These are phyloP conservation scores for Cavia aperea DNA, from an alignment of 2,113 vertebrate species.

Conservation along the genomic window DNA sequence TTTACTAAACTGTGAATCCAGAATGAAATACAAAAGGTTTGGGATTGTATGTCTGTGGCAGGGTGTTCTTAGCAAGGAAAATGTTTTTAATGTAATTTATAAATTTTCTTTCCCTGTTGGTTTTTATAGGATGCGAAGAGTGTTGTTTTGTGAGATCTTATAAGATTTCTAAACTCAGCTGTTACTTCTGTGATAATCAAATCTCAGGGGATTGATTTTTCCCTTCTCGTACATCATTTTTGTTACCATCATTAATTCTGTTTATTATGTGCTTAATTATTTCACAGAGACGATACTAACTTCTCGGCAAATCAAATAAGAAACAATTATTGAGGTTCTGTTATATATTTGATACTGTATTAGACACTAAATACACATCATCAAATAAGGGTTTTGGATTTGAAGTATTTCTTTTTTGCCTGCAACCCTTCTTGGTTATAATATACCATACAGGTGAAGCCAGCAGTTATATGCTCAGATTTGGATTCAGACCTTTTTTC, in stretches of 20 bases:
- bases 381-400: not conserved
- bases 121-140: not conserved
- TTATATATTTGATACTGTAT: not conserved
- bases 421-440: not conserved
- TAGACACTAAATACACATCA: not conserved
- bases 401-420: slow-evolving; percentile 18
- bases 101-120: not conserved
- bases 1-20: slow-evolving; percentile 23
- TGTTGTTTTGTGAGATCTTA: slow-evolving; percentile 4
- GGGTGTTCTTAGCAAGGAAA: not conserved
- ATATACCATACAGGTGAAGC: not conserved
- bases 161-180: not conserved
- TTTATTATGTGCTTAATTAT: slow-evolving; percentile 2
- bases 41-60: not conserved
- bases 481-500: slow-evolving; percentile 21
- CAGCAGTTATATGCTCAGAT: slow-evolving; percentile 17
- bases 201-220: not conserved
- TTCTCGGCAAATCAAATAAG: not conserved
- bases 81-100: not conserved
- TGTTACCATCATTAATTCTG: not conserved
- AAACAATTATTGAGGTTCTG: not conserved
- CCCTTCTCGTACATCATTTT: not conserved
- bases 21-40: slow-evolving; percentile 7
- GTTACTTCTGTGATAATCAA: not conserved
- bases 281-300: not conserved